These are phyloP conservation scores for Pagetopsis macropterus DNA, from an alignment of 2,797 vertebrate species.

Conservation along the genomic window DNA sequence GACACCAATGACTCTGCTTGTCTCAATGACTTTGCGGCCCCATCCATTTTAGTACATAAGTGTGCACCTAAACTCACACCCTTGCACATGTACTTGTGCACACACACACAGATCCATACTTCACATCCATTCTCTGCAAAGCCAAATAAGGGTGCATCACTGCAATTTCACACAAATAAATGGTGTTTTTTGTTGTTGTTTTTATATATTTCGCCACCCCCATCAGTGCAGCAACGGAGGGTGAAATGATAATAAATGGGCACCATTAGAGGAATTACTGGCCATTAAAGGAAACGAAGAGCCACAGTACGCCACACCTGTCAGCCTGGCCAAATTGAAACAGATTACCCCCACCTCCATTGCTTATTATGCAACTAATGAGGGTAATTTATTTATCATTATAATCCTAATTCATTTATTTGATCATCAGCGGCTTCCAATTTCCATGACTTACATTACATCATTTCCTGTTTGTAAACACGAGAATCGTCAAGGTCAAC, in stretches of 20 bases:
- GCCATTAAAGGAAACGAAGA: slow-evolving; percentile 84
- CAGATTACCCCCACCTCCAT: slow-evolving; percentile 83
- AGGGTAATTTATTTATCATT: slow-evolving; percentile 85
- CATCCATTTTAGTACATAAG: slow-evolving; percentile 42
- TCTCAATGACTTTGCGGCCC: slow-evolving; percentile 51
- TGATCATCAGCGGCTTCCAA: slow-evolving; percentile 77
- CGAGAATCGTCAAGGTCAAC: slow-evolving; percentile 54
- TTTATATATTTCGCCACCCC: slow-evolving; percentile 59
- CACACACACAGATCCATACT: background rate
- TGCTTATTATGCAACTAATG: slow-evolving; percentile 81
- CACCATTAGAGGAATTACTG: slow-evolving; percentile 85
- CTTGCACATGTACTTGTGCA: background rate
- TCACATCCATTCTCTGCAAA: slow-evolving; percentile 36
- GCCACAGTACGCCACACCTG: slow-evolving; percentile 83
- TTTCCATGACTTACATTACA: slow-evolving; percentile 69
- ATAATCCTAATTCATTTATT: slow-evolving; percentile 84
- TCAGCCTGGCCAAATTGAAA: slow-evolving; percentile 85
- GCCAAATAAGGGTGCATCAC: slow-evolving; percentile 46
- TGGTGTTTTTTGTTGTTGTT: slow-evolving; percentile 48
- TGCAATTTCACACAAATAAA: slow-evolving; percentile 69
- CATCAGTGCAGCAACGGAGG: slow-evolving; percentile 74
- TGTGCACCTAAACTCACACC: slow-evolving; percentile 2
- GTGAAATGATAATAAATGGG: slow-evolving; percentile 87
- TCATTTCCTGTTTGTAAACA: slow-evolving; percentile 77
- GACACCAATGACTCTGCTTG: slow-evolving; percentile 48